Conservation (phyloP, 2,113 vertebrate genomes). For the Gobio gobio region DNA sequence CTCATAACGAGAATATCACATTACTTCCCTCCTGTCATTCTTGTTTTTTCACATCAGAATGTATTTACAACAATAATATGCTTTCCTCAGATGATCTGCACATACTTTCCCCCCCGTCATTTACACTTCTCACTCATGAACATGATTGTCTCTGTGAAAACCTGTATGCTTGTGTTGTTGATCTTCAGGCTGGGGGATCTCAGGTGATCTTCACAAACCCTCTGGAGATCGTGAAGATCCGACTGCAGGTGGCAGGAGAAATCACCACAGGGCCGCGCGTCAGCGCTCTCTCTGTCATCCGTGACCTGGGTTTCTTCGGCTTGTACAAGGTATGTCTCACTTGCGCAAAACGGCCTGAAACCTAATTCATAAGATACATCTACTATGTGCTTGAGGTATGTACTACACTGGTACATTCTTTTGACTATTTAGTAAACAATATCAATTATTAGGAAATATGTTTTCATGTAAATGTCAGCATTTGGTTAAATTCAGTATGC, state of each 20-base stretch:
- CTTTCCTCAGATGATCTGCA: neutral
- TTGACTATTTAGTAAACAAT: neutral
- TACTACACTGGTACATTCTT: neutral
- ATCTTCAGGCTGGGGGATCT: slow-evolving; percentile 83
- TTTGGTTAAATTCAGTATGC: too few relatives aligned
- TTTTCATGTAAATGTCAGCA: too few relatives aligned
- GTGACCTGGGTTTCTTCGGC: slow-evolving; percentile 85
- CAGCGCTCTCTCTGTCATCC: slow-evolving; percentile 83
- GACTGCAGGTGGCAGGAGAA: slow-evolving; percentile 88
- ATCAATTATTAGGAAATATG: neutral
- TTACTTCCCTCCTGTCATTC: slow-evolving; percentile 15
- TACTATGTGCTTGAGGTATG: neutral
- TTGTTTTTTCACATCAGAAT: slow-evolving; percentile 8
- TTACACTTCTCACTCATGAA: neutral
- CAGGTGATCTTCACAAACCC: slow-evolving; percentile 92
- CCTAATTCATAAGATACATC: neutral
- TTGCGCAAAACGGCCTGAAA: neutral
- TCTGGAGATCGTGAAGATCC: slow-evolving; percentile 90
- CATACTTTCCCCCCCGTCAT: rapidly evolving
- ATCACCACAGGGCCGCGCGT: slow-evolving; percentile 86
- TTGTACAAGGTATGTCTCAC: slow-evolving; percentile 81
- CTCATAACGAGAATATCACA: slow-evolving; percentile 4
- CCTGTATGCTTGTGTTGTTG: slow-evolving; percentile 4
- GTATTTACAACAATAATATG: neutral
- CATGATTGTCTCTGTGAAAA: neutral